Percentiles rank a stretch among this genome's conserved stretches.
Conservation (phyloP, 2,797 vertebrate genomes). For the Lerista edwardsae region DNA sequence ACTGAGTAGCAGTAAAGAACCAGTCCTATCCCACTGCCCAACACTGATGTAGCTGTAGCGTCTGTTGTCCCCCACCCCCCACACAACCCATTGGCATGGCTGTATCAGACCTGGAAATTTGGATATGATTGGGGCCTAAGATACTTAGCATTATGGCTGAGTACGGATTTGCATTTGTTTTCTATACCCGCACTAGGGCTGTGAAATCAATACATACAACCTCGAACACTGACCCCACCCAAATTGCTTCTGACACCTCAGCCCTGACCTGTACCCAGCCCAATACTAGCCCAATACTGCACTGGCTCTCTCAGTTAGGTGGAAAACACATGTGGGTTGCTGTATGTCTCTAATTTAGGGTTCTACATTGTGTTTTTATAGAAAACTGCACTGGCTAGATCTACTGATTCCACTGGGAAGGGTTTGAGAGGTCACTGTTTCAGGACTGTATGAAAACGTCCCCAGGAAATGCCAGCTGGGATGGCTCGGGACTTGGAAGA, state of each 20-base stretch:
- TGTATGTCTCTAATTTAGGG: neutral
- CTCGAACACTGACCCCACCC: too few species aligned
- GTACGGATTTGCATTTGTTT: neutral
- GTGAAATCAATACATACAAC: too few species aligned
- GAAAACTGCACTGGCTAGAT: constrained; percentile 61
- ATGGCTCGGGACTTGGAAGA: constrained; percentile 85
- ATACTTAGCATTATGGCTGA: neutral
- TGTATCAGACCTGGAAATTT: too few species aligned
- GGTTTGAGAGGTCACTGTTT: constrained; percentile 57
- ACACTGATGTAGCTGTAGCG: too few species aligned
- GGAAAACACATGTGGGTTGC: neutral
- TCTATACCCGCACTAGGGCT: neutral
- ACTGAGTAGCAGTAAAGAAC: neutral
- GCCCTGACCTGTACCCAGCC: neutral
- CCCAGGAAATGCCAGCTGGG: constrained; percentile 85
- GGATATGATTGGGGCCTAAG: too few species aligned
- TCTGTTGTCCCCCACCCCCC: too few species aligned
- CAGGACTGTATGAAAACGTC: constrained; percentile 70
- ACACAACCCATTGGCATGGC: too few species aligned
- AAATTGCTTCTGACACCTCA: too few species aligned
- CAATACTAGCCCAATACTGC: neutral
- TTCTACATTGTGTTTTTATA: constrained; percentile 22
- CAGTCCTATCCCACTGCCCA: too few species aligned
- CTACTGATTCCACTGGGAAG: constrained; percentile 46
- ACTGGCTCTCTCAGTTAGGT: neutral